Percentiles rank a stretch among this genome's conserved stretches.
Conservation (phyloP, 2,113 vertebrate species). For the Sander vitreus region DNA sequence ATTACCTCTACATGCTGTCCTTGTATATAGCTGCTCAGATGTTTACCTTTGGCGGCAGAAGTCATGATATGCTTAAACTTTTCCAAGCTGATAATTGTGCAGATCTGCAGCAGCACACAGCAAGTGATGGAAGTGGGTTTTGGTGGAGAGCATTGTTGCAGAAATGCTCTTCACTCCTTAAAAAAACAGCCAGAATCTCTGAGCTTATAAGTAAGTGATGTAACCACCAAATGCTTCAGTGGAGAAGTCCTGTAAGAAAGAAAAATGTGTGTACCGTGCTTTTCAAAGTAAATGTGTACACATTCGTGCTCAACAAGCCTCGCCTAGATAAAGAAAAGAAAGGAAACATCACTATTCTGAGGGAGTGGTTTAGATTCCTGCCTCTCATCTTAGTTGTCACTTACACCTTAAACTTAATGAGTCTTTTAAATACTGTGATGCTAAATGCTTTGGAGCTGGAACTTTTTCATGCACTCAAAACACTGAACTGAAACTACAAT, state of each 20-base stretch:
- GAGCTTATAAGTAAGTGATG: background rate
- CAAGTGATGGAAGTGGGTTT: background rate
- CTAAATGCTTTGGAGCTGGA: background rate
- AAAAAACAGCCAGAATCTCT: background rate
- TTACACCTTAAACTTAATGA: background rate
- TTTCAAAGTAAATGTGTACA: background rate
- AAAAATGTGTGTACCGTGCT: background rate
- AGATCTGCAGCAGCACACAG: conserved; percentile 1
- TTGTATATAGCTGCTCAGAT: background rate
- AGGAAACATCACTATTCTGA: too few relatives aligned
- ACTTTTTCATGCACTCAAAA: background rate
- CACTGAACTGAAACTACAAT: background rate
- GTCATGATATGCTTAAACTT: background rate
- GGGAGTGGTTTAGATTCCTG: background rate
- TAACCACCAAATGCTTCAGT: background rate
- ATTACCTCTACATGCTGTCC: background rate
- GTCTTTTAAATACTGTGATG: background rate
- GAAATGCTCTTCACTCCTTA: background rate
- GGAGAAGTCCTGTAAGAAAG: background rate
- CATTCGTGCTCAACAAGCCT: background rate
- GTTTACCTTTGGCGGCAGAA: background rate
- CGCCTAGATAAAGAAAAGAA: background rate
- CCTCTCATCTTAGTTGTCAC: background rate
- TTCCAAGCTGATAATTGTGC: conserved; percentile 26
- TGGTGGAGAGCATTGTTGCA: background rate